These are phyloP conservation scores for Setophaga kirtlandii DNA, from an alignment of 2,113 vertebrate species.

Conservation along the genomic window DNA sequence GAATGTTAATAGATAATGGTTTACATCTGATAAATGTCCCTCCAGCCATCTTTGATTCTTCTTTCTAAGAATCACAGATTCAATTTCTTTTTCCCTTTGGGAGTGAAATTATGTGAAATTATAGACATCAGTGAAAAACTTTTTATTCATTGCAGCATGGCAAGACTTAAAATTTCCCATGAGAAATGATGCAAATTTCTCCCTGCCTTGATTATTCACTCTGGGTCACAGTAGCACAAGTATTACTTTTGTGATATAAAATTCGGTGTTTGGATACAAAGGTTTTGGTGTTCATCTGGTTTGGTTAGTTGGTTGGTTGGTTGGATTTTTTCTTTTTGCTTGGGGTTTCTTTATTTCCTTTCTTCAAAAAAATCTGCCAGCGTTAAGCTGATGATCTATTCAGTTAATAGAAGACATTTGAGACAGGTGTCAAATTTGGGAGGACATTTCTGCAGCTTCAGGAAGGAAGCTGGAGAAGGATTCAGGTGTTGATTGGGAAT, in stretches of 20 bases:
- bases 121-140: neutral
- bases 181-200: neutral
- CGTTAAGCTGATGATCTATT: neutral
- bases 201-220: neutral
- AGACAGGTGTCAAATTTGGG: neutral
- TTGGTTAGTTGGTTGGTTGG: rapidly evolving
- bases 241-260: neutral
- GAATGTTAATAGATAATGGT: neutral
- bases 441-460: neutral
- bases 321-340: rapidly evolving
- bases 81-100: rapidly evolving
- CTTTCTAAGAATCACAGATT: neutral
- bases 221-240: neutral
- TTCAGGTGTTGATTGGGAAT: neutral
- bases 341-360: neutral
- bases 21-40: neutral
- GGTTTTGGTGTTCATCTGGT: rapidly evolving
- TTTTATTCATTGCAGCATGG: neutral
- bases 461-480: neutral
- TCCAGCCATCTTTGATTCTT: neutral
- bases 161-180: neutral
- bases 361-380: neutral
- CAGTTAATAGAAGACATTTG: neutral
- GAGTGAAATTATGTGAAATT: neutral
- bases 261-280: neutral